These are phyloP conservation scores for Macquaria ambigua DNA, from an alignment of 2,113 vertebrate genomes.

Conservation along the genomic window DNA sequence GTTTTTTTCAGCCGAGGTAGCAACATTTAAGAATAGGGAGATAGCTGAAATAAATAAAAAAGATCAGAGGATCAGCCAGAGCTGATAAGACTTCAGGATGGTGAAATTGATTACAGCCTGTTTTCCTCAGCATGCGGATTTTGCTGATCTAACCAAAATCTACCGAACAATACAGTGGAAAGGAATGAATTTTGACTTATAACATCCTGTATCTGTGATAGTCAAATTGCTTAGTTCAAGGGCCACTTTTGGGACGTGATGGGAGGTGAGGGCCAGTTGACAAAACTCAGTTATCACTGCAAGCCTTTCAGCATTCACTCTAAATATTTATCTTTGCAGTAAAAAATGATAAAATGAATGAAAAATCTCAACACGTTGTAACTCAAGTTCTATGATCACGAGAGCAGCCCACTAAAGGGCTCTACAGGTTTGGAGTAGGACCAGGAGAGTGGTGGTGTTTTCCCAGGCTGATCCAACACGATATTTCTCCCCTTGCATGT, in stretches of 20 bases:
- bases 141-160: conserved; percentile 68
- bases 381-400: background rate
- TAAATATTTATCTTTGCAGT: conserved; percentile 1
- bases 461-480: conserved; percentile 5
- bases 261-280: conserved; percentile 37
- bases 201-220: conserved; percentile 44
- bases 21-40: conserved; percentile 72
- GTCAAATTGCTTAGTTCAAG: conserved; percentile 56
- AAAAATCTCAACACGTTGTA: background rate
- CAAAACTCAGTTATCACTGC: conserved; percentile 28
- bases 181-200: conserved; percentile 38
- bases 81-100: conserved; percentile 77
- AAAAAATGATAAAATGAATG: background rate
- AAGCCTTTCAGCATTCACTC: background rate
- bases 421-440: background rate
- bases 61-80: conserved; percentile 72
- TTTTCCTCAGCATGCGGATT: conserved; percentile 65
- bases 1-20: conserved; percentile 35
- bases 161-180: conserved; percentile 24
- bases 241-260: conserved; percentile 45
- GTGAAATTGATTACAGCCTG: conserved; percentile 75
- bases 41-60: conserved; percentile 69
- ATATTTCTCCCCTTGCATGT: background rate
- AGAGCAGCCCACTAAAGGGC: background rate
- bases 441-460: background rate